Evolutionary conservation across 2,888 invertebrate genomes (phyloP).

Genomic region (Scotopteryx bipunctaria): DNA sequence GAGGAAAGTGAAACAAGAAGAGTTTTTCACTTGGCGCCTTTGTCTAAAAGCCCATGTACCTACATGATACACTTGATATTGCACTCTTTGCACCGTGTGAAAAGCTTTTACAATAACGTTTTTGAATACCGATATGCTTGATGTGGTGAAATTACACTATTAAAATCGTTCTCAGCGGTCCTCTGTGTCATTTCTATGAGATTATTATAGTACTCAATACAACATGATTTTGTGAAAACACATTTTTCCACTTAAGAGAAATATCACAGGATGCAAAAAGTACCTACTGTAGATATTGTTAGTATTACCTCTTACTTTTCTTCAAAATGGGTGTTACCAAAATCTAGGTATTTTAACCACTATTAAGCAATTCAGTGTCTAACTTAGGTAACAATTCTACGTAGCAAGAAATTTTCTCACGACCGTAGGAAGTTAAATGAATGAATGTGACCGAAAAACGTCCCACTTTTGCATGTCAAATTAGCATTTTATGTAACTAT

Average conservation of each 20-base stretch:
- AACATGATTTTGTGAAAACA: not conserved
- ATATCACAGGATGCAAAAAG: no score
- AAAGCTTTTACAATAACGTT: slow-evolving; percentile 62
- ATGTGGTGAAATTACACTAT: slow-evolving; percentile 36
- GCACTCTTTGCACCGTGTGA: slow-evolving; percentile 46
- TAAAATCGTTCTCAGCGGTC: slow-evolving; percentile 7
- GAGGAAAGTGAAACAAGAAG: slow-evolving; percentile 67
- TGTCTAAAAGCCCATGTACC: slow-evolving; percentile 54
- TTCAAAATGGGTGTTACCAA: no score
- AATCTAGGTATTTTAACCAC: not conserved
- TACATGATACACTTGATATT: slow-evolving; percentile 26
- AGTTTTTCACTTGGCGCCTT: slow-evolving; percentile 57
- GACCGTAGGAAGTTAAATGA: slow-evolving; percentile 16
- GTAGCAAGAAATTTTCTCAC: slow-evolving; percentile 20
- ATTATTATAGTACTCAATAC: no score
- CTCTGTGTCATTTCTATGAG: not conserved
- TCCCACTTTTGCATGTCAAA: slow-evolving; percentile 21
- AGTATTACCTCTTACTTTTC: no score
- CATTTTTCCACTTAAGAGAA: no score
- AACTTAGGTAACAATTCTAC: not conserved
- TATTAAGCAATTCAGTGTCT: not conserved
- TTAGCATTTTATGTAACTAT: slow-evolving; percentile 27
- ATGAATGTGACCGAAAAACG: slow-evolving; percentile 25
- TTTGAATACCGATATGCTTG: slow-evolving; percentile 34
- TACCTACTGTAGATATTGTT: no score